Evolutionary conservation across 2,888 invertebrate genomes (phyloP).

Genomic region (Gastrophysa polygoni): DNA sequence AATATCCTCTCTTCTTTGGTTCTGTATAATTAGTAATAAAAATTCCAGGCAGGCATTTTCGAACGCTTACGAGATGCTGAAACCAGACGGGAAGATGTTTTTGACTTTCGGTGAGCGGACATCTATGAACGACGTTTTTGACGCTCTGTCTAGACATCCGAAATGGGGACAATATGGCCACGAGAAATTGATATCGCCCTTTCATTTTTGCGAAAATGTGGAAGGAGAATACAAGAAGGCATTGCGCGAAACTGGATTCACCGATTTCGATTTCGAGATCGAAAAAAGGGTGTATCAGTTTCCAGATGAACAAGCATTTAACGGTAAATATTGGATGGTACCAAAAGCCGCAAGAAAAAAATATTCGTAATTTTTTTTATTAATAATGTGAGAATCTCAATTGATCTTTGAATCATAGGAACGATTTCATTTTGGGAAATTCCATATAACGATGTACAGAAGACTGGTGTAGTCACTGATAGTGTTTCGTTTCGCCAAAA

Average conservation of each 20-base stretch:
- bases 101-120: slow-evolving; percentile 61
- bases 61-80: slow-evolving; percentile 71
- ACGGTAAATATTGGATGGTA: neutral
- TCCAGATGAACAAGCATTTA: slow-evolving; percentile 15
- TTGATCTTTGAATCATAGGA: too few species aligned
- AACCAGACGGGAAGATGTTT: slow-evolving; percentile 70
- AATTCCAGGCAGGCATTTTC: slow-evolving; percentile 63
- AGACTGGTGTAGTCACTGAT: too few species aligned
- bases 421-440: too few species aligned
- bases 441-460: too few species aligned
- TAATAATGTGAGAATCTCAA: too few species aligned
- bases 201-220: slow-evolving; percentile 4
- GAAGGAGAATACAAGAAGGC: slow-evolving; percentile 10
- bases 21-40: neutral
- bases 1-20: too few species aligned
- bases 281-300: slow-evolving; percentile 5
- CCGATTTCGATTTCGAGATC: neutral
- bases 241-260: slow-evolving; percentile 17
- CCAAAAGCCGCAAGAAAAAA: too few species aligned
- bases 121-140: slow-evolving; percentile 19
- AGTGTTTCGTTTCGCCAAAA: too few species aligned
- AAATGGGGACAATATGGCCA: slow-evolving; percentile 27
- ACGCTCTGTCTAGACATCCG: slow-evolving; percentile 15
- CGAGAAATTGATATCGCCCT: slow-evolving; percentile 19
- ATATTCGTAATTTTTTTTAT: too few species aligned